Evolutionary conservation across 2,797 vertebrate genomes (phyloP).

Genomic region (Clamator glandarius): DNA sequence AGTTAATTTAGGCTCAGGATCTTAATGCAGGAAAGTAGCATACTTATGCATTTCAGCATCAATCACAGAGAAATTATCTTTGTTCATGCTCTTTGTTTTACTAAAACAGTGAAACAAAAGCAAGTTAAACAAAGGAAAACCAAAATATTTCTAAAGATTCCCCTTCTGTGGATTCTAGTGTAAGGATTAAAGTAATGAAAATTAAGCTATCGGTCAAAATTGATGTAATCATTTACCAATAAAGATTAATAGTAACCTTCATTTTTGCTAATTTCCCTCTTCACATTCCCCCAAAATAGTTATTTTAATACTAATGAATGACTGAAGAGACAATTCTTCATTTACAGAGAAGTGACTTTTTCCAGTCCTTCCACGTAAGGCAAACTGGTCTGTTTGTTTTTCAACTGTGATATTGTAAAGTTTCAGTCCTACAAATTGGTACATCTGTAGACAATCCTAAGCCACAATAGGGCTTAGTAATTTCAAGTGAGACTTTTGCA

Average conservation of each 20-base stretch:
- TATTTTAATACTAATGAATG: rapidly evolving
- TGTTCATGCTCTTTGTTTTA: not conserved
- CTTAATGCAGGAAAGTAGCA: not conserved
- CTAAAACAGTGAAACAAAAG: not conserved
- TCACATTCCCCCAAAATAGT: not conserved
- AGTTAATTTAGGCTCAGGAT: not conserved
- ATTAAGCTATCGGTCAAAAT: not conserved
- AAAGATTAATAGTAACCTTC: not conserved
- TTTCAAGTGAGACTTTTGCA: not conserved
- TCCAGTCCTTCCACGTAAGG: not conserved
- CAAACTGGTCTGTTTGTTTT: not conserved
- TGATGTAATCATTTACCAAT: not conserved
- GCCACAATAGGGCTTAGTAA: not conserved
- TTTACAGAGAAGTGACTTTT: not conserved
- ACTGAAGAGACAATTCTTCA: not conserved
- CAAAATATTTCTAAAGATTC: not conserved
- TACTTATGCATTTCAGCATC: not conserved
- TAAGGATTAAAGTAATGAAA: not conserved
- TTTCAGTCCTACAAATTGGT: not conserved
- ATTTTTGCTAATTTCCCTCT: not conserved
- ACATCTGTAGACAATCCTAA: not conserved
- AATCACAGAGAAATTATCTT: not conserved
- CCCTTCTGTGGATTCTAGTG: not conserved
- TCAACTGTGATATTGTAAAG: not conserved
- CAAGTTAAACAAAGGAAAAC: not conserved